These are phyloP conservation scores for Okamejei kenojei DNA, from an alignment of 2,797 vertebrate species.

Conservation along the genomic window DNA sequence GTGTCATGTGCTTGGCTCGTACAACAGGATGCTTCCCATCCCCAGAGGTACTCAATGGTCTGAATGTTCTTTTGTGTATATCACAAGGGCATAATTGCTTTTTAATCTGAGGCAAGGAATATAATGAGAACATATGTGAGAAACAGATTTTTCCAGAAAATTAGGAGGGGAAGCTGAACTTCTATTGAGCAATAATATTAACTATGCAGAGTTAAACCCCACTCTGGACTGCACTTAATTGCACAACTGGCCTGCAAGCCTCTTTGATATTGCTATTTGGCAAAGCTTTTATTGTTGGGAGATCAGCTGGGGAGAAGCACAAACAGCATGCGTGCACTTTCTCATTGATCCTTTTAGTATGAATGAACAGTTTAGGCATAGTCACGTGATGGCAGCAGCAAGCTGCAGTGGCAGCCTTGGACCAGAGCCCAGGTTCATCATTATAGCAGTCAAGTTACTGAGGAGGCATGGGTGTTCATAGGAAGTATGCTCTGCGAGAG, in stretches of 20 bases:
- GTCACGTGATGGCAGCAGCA: slow-evolving; percentile 31
- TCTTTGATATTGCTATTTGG: slow-evolving; percentile 39
- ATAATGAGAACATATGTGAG: neutral
- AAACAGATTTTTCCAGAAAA: neutral
- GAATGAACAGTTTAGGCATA: slow-evolving; percentile 42
- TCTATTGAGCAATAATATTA: neutral
- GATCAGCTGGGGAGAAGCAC: slow-evolving; percentile 37
- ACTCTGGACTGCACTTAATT: neutral
- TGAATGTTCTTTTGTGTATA: neutral
- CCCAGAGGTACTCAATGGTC: neutral
- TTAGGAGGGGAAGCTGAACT: neutral
- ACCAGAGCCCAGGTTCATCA: slow-evolving; percentile 41
- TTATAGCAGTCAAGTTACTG: slow-evolving; percentile 47
- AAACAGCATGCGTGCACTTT: slow-evolving; percentile 39
- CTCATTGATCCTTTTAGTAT: slow-evolving; percentile 43
- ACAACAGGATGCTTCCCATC: too few species aligned
- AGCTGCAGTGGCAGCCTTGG: slow-evolving; percentile 38
- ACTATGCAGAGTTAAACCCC: neutral
- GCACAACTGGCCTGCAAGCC: neutral
- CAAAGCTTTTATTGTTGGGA: slow-evolving; percentile 38
- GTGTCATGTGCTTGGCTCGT: too few species aligned
- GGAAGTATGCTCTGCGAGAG: slow-evolving; percentile 47
- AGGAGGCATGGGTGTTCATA: slow-evolving; percentile 44
- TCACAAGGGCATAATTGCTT: neutral
- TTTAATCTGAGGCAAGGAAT: neutral